phyloP scores from a whole-genome alignment of 2,888 invertebrate species.

The Schizotus pectinicornis region DNA sequence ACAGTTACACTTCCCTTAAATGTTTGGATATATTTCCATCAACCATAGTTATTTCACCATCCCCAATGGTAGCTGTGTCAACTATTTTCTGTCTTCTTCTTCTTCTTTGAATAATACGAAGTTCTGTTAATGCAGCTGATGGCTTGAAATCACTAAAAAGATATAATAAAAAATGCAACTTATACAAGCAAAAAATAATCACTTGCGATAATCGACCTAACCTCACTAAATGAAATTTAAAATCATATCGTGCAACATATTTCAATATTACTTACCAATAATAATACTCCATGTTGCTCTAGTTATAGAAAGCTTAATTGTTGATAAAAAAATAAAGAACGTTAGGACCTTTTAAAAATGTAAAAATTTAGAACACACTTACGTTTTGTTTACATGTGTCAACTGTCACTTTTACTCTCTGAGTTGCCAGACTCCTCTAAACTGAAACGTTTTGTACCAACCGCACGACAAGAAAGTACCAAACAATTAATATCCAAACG shows the following conservation, averaged over 20 bases:
- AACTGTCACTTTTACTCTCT: too few relatives aligned
- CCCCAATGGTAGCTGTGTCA: constrained; percentile 7
- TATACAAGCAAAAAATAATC: constrained; percentile 11
- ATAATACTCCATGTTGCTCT: constrained; percentile 10
- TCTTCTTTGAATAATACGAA: constrained; percentile 7
- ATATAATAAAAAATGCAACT: constrained; percentile 11
- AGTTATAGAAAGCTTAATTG: constrained; percentile 11
- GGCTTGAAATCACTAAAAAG: constrained; percentile 10
- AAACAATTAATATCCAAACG: too few relatives aligned
- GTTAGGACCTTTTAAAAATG: constrained; percentile 10
- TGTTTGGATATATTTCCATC: constrained; percentile 13
- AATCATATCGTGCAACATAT: constrained; percentile 10
- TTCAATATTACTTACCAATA: constrained; percentile 11
- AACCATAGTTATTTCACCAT: constrained; percentile 12
- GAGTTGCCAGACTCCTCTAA: too few relatives aligned
- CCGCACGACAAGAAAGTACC: too few relatives aligned
- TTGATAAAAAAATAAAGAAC: constrained; percentile 11
- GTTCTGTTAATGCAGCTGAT: constrained; percentile 11
- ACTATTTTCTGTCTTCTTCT: constrained; percentile 11
- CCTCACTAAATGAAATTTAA: constrained; percentile 10
- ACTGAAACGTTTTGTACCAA: too few relatives aligned
- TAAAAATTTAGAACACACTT: too few relatives aligned
- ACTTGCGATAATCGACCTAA: constrained; percentile 11
- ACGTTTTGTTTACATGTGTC: constrained; percentile 12
- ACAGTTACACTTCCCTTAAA: constrained; percentile 8